These are phyloP conservation scores for Pediacus dermestoides DNA, from an alignment of 2,888 invertebrate genomes.

Conservation along the genomic window DNA sequence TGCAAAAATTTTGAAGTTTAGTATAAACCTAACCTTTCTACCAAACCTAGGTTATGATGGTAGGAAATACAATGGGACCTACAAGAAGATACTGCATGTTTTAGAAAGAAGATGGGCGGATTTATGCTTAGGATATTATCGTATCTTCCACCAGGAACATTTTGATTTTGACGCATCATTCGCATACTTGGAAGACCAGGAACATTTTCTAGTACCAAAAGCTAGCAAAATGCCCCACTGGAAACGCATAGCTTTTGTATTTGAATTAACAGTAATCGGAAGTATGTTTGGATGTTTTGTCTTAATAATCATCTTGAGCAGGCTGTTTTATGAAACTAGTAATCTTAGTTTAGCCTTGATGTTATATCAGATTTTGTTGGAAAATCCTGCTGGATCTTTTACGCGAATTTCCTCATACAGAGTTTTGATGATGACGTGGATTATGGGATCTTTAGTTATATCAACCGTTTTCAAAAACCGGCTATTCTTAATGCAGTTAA, in stretches of 20 bases:
- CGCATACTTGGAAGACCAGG: neutral
- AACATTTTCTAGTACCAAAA: conserved; percentile 1
- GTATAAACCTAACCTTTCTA: neutral
- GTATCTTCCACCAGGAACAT: neutral
- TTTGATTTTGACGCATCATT: neutral
- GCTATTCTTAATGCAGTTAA: neutral
- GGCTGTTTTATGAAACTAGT: neutral
- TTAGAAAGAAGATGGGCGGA: neutral
- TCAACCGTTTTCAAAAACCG: neutral
- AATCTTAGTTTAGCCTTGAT: neutral
- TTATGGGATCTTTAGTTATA: neutral
- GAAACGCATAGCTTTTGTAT: neutral
- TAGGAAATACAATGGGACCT: neutral
- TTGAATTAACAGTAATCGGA: neutral
- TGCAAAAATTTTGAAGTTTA: neutral
- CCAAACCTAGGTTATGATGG: neutral
- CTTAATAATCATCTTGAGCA: neutral
- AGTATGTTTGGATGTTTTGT: too few species aligned
- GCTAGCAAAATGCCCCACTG: neutral
- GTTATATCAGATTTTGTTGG: neutral
- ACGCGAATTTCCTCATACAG: neutral
- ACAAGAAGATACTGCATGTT: neutral
- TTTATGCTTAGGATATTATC: neutral
- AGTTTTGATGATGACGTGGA: neutral
- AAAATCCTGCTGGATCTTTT: neutral